A percentile compares a stretch with the other conserved stretches of the same genome.
Evolutionary conservation across 2,888 invertebrate genomes (phyloP).

Genomic region (Melieria picta): DNA sequence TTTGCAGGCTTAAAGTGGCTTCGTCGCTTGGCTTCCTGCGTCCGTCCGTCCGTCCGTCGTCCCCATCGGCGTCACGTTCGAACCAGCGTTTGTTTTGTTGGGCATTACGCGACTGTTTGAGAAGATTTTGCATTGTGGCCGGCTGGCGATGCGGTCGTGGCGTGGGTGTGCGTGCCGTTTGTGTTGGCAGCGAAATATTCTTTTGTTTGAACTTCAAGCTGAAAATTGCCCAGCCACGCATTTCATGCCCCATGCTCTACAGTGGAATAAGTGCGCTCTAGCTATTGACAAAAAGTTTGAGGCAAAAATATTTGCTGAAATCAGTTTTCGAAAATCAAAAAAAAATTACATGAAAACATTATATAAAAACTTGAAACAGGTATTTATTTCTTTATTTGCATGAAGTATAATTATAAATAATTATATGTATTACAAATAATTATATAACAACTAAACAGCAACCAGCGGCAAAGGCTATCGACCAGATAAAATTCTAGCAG

Average conservation of each 20-base stretch:
- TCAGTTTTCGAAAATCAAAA: too few species aligned
- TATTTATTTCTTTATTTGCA: too few species aligned
- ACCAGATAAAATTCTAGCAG: too few species aligned
- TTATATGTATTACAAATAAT: too few species aligned
- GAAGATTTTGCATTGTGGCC: constrained; percentile 1
- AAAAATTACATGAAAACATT: too few species aligned
- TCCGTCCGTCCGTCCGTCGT: not conserved
- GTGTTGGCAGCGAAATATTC: constrained; percentile 37
- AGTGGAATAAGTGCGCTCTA: not conserved
- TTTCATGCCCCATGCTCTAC: constrained; percentile 1
- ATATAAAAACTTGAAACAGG: too few species aligned
- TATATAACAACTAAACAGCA: too few species aligned
- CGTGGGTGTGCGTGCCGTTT: not conserved
- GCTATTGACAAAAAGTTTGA: too few species aligned
- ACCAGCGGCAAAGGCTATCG: too few species aligned
- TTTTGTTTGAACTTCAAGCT: constrained; percentile 59
- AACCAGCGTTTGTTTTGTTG: constrained; percentile 22
- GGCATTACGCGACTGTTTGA: constrained; percentile 34
- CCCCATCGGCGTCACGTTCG: not conserved
- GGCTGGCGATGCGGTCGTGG: not conserved
- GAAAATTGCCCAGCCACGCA: constrained; percentile 41
- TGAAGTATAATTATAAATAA: too few species aligned
- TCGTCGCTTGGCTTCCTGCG: constrained; percentile 49
- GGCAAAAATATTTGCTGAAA: too few species aligned
- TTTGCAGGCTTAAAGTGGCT: constrained; percentile 64